Base-by-base conservation (phyloP, 1,140 invertebrate genomes). In the Drosophila fuyamai region DNA sequence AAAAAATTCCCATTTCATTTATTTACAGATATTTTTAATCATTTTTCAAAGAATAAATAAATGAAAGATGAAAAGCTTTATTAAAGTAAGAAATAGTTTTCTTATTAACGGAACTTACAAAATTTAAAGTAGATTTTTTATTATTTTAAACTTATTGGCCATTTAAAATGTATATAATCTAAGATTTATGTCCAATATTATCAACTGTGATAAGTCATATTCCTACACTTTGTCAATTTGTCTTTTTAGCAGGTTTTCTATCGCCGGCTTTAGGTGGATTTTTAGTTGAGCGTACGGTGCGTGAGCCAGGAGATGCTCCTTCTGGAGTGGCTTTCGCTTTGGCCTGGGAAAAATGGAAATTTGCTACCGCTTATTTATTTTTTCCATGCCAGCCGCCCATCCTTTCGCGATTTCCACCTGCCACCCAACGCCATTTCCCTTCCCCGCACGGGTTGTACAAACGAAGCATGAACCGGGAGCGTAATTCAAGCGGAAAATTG, bases 401-500 rank as follows among this genome's bases (percentile, higher is more conserved):
- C 51, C 41, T 18, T 16, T 56, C 5, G 48, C 59, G 60, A 56
- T 48, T 53, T 56, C 38, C 44, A 29, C 57, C 57, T 51, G 29
- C 41, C 43, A 29, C 55, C 56, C 46, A 48, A 8, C 29, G 6
- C 29, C 46, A 44, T 44, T 44, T 23, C 2, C 23, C 47, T 1
- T 23, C 23, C 13, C 13, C 47, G 27, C 13, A 59, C 67, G 61
- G 72, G 60, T 57, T 84, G 84, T 78, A 73, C 81, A 89, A 88
- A 89, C 84, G 84, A 88, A 88, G 84, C 84, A 88, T 88, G 84
- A 88, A 88, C 84, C 73, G 84, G 84, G 84, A 89, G 84, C 81
- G 85, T 88, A 88, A 88, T 88, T 88, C 84, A 88, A 89, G 84
- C 84, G 85, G 84, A 88, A 88, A 88, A 88, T 88, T 88, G 84